A percentile compares a stretch with the other conserved stretches of the same genome.
Conservation (phyloP, 2,113 vertebrate species). For the Coreoperca whiteheadi region DNA sequence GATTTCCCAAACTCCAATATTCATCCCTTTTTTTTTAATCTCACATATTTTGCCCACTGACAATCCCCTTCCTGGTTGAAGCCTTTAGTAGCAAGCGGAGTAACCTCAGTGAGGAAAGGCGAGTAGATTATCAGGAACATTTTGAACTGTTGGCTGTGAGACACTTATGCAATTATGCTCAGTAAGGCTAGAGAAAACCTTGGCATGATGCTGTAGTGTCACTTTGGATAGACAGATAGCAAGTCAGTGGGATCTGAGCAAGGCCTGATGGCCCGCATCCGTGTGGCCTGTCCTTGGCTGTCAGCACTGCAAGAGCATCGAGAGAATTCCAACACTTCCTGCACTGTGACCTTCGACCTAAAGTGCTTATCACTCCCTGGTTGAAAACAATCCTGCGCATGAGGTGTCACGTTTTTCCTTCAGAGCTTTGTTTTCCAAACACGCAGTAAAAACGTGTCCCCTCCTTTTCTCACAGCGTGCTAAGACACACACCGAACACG, state of each 20-base stretch:
- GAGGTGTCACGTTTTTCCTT: conserved; percentile 53
- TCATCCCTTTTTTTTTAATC: not conserved
- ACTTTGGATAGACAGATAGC: conserved; percentile 32
- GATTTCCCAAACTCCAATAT: conserved; percentile 13
- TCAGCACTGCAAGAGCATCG: conserved; percentile 62
- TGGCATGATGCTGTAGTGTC: conserved; percentile 3
- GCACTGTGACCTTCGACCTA: conserved; percentile 74
- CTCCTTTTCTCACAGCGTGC: conserved; percentile 32
- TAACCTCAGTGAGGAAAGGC: not conserved
- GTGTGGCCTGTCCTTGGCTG: conserved; percentile 73
- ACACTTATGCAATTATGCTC: not conserved
- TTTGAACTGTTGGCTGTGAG: not conserved
- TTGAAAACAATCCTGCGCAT: conserved; percentile 64
- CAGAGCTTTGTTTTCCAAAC: conserved; percentile 47
- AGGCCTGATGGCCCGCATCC: conserved; percentile 44
- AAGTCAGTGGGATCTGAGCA: conserved; percentile 51
- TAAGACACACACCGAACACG: conserved; percentile 7
- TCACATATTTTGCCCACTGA: not conserved
- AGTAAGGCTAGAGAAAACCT: not conserved
- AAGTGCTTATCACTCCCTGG: conserved; percentile 65
- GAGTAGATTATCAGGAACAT: not conserved
- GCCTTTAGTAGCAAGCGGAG: not conserved
- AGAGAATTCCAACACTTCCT: conserved; percentile 81
- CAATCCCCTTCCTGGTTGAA: not conserved
- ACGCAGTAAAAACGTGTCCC: conserved; percentile 40